Conservation (phyloP, 2,888 invertebrate species). For the Leptura quadrifasciata region DNA sequence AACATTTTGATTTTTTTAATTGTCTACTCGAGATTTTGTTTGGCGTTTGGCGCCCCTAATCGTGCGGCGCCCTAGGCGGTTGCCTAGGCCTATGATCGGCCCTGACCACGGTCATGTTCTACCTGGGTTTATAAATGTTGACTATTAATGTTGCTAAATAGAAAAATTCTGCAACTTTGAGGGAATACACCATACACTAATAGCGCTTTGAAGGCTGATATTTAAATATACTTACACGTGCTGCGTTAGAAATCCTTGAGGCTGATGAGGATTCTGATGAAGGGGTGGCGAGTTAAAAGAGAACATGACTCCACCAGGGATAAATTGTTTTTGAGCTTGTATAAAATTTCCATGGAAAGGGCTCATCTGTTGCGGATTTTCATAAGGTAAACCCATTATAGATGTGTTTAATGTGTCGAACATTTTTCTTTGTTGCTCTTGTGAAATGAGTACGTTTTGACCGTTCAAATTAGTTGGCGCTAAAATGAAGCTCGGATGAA, state of each 20-base stretch:
- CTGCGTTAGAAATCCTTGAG: constrained; percentile 34
- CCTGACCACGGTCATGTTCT: no score
- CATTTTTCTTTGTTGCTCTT: constrained; percentile 62
- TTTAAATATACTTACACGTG: constrained; percentile 31
- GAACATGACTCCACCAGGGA: constrained; percentile 54
- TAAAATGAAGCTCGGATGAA: constrained; percentile 39
- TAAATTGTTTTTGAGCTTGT: constrained; percentile 52
- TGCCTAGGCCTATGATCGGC: no score
- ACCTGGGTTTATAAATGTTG: no score
- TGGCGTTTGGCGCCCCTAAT: no score
- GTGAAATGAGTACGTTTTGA: constrained; percentile 61
- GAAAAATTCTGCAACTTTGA: no score
- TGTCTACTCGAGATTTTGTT: no score
- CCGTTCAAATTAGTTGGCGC: constrained; percentile 59
- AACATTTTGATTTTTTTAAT: no score
- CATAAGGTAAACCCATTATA: constrained; percentile 52
- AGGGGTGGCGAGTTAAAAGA: constrained; percentile 46
- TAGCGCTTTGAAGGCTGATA: no score
- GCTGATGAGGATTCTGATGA: not conserved
- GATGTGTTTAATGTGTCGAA: constrained; percentile 61
- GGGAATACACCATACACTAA: no score
- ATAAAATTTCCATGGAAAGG: constrained; percentile 32
- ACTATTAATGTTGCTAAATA: no score
- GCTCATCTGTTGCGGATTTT: not conserved
- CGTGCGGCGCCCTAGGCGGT: no score